Evolutionary conservation across 2,113 vertebrate species (phyloP), one percentile per base, ranked within the genome.

Genomic region (Takifugu flavidus): DNA sequence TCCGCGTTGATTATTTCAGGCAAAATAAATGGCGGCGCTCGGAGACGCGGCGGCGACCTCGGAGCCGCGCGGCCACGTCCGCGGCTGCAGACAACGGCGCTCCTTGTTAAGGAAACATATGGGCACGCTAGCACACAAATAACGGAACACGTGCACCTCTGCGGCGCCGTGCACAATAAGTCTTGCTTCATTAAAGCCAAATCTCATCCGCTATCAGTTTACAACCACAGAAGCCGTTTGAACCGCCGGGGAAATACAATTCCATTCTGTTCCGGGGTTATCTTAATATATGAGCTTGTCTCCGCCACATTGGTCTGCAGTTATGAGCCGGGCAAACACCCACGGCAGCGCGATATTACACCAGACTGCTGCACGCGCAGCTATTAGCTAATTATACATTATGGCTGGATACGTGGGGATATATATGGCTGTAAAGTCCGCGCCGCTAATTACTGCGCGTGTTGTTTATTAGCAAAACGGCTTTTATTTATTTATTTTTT

Each of bases 121-220:
- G 54, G 57, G 82, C 69, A 34, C 42, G 25, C 15, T 14, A 13
- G 13, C 51, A 53, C 51, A 53, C 26, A 53, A 26, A 66, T 66
- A 58, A 68, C 57, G 25, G 69, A 66, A 75, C 66, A 51, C 59
- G 11, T 65, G 43, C 65, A 77, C 75, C 70, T 83, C 71, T 68
- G 82, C 72, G 80, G 72, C 80, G 46, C 68, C 79, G 87, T 56
- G 82, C 79, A 79, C 86, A 90, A 88, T 89, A 88, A 86, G 85
- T 89, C 83, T 84, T 87, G 89, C 83, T 89, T 91, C 89, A 90
- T 91, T 91, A 91, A 88, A 88, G 84, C 82, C 75, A 86, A 85
- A 89, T 86, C 84, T 90, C 87, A 89, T 88, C 88, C 86, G 59
- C 85, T 84, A 88, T 89, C 86, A 83, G 77, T 84, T 86, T 86